Evolutionary conservation across 2,888 invertebrate genomes (phyloP).

Genomic region (Dolichomitus sp.): DNA sequence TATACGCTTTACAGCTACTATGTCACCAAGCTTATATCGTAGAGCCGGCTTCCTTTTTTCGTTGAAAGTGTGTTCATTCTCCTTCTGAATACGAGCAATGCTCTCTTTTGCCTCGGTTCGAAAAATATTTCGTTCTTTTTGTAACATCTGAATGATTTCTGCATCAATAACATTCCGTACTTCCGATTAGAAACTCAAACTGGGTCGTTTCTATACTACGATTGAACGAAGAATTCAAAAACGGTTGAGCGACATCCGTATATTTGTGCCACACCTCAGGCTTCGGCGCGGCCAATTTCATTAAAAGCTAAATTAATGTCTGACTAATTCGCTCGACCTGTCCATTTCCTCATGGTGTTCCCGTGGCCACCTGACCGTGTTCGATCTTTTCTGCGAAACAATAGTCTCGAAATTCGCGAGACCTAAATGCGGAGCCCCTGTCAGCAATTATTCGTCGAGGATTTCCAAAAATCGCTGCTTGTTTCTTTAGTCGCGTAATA

Average conservation of each 20-base stretch:
- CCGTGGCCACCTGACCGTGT: conserved; percentile 48
- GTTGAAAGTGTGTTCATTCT: conserved; percentile 67
- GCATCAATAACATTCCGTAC: conserved; percentile 66
- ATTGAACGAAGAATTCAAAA: conserved; percentile 41
- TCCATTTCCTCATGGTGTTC: conserved; percentile 55
- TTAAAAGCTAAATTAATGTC: conserved; percentile 47
- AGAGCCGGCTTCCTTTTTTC: conserved; percentile 57
- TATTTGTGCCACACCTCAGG: conserved; percentile 43
- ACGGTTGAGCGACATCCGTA: conserved; percentile 38
- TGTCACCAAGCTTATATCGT: conserved; percentile 68
- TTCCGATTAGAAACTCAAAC: conserved; percentile 61
- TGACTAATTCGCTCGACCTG: conserved; percentile 60
- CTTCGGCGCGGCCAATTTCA: conserved; percentile 48
- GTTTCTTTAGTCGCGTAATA: conserved; percentile 38
- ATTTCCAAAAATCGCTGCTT: conserved; percentile 59
- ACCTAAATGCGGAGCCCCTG: conserved; percentile 53
- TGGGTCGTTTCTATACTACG: conserved; percentile 57
- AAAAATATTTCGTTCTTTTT: conserved; percentile 57
- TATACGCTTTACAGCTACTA: conserved; percentile 81
- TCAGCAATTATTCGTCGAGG: conserved; percentile 56
- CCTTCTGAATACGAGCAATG: conserved; percentile 69
- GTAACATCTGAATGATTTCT: conserved; percentile 59
- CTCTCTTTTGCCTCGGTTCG: conserved; percentile 59
- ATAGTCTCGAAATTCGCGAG: conserved; percentile 48
- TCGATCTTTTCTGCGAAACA: conserved; percentile 47